These are phyloP conservation scores for Gopherus flavomarginatus DNA, from an alignment of 2,113 vertebrate genomes.

Conservation along the genomic window DNA sequence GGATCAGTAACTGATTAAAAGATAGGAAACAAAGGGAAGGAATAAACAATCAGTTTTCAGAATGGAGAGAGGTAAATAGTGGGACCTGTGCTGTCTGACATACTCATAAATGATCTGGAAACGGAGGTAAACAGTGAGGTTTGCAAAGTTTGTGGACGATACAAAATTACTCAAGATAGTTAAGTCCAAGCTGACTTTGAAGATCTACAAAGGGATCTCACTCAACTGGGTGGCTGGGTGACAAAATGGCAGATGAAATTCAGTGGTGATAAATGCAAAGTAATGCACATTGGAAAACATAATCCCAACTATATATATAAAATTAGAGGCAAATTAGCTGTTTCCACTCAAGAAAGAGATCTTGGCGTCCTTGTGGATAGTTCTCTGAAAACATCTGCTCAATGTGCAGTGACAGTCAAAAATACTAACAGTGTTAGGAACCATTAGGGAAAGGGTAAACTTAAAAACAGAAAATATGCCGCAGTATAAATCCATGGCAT, in stretches of 20 bases:
- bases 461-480: not conserved
- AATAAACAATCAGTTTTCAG: not conserved
- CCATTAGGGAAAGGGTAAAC: too few species aligned
- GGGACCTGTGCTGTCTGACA: not conserved
- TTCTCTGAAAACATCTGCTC: too few species aligned
- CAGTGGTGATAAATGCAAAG: not conserved
- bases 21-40: not conserved
- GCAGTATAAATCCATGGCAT: not conserved
- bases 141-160: not conserved
- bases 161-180: not conserved
- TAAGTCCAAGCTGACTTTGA: not conserved
- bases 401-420: too few species aligned
- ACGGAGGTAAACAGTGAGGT: not conserved
- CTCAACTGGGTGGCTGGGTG: not conserved
- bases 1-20: not conserved
- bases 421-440: too few species aligned
- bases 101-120: not conserved
- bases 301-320: not conserved
- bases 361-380: not conserved
- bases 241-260: not conserved
- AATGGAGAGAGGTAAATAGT: not conserved
- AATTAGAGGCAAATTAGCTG: not conserved
- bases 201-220: not conserved
- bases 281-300: not conserved
- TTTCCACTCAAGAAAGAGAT: not conserved